Evolutionary conservation across 2,888 invertebrate species (phyloP).

Genomic region (Penaeus monodon): DNA sequence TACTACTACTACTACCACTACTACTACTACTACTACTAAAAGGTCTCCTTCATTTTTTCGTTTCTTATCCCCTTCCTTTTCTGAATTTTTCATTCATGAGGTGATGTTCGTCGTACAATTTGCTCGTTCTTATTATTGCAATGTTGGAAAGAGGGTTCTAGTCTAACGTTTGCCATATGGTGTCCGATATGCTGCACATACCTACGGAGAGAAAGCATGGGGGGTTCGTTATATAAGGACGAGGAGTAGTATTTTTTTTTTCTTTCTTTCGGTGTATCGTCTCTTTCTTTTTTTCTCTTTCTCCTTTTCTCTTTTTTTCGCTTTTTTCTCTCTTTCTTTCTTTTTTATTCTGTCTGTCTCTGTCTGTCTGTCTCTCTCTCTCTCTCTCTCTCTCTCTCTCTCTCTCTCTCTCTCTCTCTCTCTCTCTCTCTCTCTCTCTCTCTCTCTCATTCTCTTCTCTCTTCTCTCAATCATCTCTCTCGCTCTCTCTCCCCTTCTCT

Average conservation of each 20-base stretch:
- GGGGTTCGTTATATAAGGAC: neutral
- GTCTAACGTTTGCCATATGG: too few species aligned
- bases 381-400: constrained; percentile 14
- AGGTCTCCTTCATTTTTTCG: too few species aligned
- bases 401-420: constrained; percentile 31
- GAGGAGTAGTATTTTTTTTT: neutral
- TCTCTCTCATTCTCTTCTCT: neutral
- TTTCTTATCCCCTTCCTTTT: too few species aligned
- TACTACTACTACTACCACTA: too few species aligned
- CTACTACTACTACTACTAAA: too few species aligned
- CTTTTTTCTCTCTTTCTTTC: neutral
- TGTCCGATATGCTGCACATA: too few species aligned
- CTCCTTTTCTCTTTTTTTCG: neutral
- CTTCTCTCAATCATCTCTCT: neutral
- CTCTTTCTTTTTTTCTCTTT: neutral
- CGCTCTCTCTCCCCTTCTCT: neutral
- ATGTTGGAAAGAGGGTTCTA: too few species aligned
- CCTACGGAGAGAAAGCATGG: too few species aligned
- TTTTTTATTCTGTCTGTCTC: neutral
- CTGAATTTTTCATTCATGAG: too few species aligned
- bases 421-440: neutral
- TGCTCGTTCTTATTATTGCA: too few species aligned
- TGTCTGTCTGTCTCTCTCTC: constrained; percentile 4
- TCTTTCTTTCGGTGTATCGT: neutral
- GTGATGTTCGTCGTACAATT: too few species aligned